Conservation (phyloP, 2,113 vertebrate species). For the Holacanthus passer region DNA sequence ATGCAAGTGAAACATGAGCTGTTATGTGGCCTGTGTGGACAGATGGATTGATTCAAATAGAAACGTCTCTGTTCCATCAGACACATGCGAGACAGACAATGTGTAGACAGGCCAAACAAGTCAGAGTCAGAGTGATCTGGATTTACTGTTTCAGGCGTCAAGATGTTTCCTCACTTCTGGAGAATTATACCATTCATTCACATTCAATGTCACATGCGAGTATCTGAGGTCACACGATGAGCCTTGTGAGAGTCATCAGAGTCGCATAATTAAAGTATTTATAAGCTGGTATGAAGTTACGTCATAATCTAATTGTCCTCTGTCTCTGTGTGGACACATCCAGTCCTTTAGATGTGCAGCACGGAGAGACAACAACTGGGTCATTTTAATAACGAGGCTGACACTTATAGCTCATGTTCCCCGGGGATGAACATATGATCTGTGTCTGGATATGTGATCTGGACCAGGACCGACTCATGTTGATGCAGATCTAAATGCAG, state of each 20-base stretch:
- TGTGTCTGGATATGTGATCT: neutral
- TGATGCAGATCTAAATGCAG: neutral
- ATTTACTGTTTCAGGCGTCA: neutral
- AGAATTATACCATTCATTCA: neutral
- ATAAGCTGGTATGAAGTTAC: no score
- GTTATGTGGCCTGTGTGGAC: neutral
- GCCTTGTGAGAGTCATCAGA: neutral
- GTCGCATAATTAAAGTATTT: neutral
- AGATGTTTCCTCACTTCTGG: neutral
- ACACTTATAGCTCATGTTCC: neutral
- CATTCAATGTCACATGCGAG: neutral
- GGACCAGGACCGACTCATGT: neutral
- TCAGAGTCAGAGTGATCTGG: neutral
- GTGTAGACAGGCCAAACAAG: neutral
- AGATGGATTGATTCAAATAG: conserved; percentile 27
- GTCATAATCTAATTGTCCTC: neutral
- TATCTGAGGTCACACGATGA: no score
- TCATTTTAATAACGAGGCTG: neutral
- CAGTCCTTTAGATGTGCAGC: neutral
- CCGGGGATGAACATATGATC: neutral
- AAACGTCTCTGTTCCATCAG: neutral
- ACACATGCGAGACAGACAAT: neutral
- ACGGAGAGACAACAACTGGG: neutral
- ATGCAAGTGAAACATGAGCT: neutral
- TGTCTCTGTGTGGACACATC: neutral